phyloP scores from a whole-genome alignment of 2,888 invertebrate genomes.

The Xylota sylvarum region DNA sequence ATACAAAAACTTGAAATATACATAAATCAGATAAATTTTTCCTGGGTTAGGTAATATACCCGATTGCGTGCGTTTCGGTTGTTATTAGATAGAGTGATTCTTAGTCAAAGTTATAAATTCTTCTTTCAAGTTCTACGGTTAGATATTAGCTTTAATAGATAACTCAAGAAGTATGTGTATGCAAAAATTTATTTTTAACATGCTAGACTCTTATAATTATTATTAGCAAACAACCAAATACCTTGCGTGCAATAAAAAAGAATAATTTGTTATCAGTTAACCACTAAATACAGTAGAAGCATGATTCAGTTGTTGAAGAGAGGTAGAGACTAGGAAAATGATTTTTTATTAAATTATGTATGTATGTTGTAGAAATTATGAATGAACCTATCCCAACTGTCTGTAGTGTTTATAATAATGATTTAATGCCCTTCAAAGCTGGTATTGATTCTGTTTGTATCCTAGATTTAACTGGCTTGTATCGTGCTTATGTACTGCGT shows the following conservation, averaged over 20 bases:
- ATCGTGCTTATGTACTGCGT: no score
- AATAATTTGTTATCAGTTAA: background rate
- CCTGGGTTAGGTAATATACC: slow-evolving; percentile 27
- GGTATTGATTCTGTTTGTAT: no score
- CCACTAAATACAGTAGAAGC: background rate
- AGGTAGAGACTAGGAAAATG: no score
- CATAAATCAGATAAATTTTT: slow-evolving; percentile 12
- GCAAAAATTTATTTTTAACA: slow-evolving; percentile 12
- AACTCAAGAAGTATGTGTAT: slow-evolving; percentile 12
- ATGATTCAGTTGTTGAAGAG: background rate
- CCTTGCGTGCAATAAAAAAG: slow-evolving; percentile 1
- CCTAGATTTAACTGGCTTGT: no score
- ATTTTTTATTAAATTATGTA: no score
- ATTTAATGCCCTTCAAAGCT: no score
- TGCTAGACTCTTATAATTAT: slow-evolving; percentile 9
- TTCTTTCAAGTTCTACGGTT: slow-evolving; percentile 24
- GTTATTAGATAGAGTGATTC: slow-evolving; percentile 36
- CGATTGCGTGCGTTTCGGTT: slow-evolving; percentile 63
- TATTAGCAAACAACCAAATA: background rate
- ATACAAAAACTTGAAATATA: slow-evolving; percentile 6
- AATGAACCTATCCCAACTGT: no score
- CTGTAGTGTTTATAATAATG: no score
- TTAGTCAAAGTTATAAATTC: slow-evolving; percentile 5
- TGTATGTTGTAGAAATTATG: no score
- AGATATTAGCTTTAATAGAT: slow-evolving; percentile 6